Evolutionary conservation across 2,888 invertebrate species (phyloP).

Genomic region (Callosobruchus maculatus): DNA sequence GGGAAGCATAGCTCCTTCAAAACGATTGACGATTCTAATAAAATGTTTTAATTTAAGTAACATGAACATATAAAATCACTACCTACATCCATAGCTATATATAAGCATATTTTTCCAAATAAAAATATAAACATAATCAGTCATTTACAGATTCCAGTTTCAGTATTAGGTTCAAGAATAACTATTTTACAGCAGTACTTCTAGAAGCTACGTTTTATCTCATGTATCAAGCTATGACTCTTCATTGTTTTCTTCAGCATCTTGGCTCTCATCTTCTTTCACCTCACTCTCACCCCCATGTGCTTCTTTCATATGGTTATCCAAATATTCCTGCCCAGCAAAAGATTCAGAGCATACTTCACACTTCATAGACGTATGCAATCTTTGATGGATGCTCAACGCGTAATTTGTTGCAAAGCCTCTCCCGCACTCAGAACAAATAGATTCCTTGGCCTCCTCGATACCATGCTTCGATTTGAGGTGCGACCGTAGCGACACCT

Average conservation of each 20-base stretch:
- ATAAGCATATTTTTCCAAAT: too few species aligned
- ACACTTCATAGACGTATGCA: constrained; percentile 27
- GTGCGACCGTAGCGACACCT: constrained; percentile 35
- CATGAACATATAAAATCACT: too few species aligned
- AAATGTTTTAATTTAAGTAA: too few species aligned
- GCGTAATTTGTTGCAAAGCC: constrained; percentile 32
- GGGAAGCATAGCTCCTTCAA: too few species aligned
- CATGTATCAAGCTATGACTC: too few species aligned
- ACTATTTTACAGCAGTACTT: too few species aligned
- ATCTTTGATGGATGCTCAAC: constrained; percentile 30
- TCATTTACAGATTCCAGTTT: too few species aligned
- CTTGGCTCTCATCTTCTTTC: neutral
- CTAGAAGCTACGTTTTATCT: neutral
- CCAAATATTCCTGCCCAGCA: constrained; percentile 25
- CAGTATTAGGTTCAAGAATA: too few species aligned
- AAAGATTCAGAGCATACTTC: constrained; percentile 29
- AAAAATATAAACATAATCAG: too few species aligned
- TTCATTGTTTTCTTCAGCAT: neutral
- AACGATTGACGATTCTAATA: too few species aligned
- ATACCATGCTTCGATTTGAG: constrained; percentile 36
- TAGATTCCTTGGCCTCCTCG: constrained; percentile 26
- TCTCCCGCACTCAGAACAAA: constrained; percentile 32
- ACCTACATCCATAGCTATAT: too few species aligned
- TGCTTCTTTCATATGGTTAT: constrained; percentile 18
- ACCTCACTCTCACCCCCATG: constrained; percentile 15